Percentiles rank a stretch among this genome's conserved stretches.
phyloP scores from a whole-genome alignment of 2,888 invertebrate species.

The Cactoblastis cactorum region DNA sequence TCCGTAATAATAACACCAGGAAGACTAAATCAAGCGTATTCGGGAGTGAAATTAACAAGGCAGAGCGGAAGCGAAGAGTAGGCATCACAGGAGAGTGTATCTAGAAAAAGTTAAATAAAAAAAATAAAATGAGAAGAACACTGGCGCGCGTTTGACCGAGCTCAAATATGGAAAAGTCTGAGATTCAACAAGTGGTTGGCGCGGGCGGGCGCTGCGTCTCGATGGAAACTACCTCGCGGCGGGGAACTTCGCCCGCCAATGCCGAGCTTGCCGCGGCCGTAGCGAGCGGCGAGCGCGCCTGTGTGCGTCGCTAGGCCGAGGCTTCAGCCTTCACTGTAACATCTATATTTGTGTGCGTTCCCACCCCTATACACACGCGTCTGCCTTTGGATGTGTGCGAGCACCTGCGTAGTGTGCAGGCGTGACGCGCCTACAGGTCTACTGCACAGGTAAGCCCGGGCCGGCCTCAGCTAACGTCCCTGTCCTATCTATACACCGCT shows the following conservation, averaged over 20 bases:
- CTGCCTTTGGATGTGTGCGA: slow-evolving; percentile 24
- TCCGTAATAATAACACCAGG: slow-evolving; percentile 65
- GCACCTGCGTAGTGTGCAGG: slow-evolving; percentile 35
- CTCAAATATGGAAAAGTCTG: slow-evolving; percentile 47
- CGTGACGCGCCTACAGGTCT: slow-evolving; percentile 67
- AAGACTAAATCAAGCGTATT: slow-evolving; percentile 57
- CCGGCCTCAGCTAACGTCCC: slow-evolving; percentile 58
- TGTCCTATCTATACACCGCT: slow-evolving; percentile 61
- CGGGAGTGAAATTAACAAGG: slow-evolving; percentile 44
- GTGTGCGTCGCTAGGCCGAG: slow-evolving; percentile 25
- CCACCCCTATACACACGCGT: slow-evolving; percentile 24
- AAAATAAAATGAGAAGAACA: slow-evolving; percentile 28
- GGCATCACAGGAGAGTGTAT: slow-evolving; percentile 60
- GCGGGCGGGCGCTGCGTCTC: slow-evolving; percentile 56
- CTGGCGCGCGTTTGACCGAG: slow-evolving; percentile 47
- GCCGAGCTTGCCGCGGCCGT: slow-evolving; percentile 42
- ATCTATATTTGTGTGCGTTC: slow-evolving; percentile 19
- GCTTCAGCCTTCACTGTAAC: slow-evolving; percentile 34
- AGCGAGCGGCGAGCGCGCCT: slow-evolving; percentile 20
- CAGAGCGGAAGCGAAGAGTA: slow-evolving; percentile 56
- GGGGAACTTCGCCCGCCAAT: slow-evolving; percentile 74
- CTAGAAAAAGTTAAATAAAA: slow-evolving; percentile 23
- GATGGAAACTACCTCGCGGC: slow-evolving; percentile 55
- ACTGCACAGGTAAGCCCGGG: slow-evolving; percentile 68
- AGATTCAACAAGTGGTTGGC: slow-evolving; percentile 74